Conservation (phyloP, 2,888 invertebrate genomes). For the Scaptomyza reducta region DNA sequence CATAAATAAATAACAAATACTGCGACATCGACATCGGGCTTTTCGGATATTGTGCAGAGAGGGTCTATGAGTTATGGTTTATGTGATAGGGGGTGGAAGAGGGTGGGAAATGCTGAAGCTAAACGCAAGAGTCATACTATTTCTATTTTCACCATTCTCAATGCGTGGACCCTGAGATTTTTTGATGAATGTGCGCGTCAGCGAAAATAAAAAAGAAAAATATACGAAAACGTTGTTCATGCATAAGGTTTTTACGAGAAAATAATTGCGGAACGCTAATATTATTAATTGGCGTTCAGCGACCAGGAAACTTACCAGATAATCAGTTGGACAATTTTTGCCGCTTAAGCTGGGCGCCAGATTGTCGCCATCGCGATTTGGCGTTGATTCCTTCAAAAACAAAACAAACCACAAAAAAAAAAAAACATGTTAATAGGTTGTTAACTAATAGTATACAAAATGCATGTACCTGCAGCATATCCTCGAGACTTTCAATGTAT, state of each 20-base stretch:
- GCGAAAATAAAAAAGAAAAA: constrained; percentile 63
- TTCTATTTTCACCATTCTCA: constrained; percentile 69
- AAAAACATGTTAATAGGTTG: background rate
- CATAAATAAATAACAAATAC: constrained; percentile 71
- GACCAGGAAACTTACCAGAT: constrained; percentile 81
- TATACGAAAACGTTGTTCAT: constrained; percentile 76
- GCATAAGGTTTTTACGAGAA: constrained; percentile 78
- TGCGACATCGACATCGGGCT: constrained; percentile 36
- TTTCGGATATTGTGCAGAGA: background rate
- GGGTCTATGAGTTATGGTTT: constrained; percentile 15
- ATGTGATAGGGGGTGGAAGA: background rate
- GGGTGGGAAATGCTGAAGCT: constrained; percentile 5
- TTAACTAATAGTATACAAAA: background rate
- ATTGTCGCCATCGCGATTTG: constrained; percentile 81
- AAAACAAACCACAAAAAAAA: constrained; percentile 2
- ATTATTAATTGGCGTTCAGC: constrained; percentile 78
- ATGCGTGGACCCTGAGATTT: constrained; percentile 61
- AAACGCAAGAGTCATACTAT: constrained; percentile 40
- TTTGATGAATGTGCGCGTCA: constrained; percentile 81
- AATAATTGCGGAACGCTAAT: constrained; percentile 76
- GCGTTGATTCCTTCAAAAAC: constrained; percentile 81
- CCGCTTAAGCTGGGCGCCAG: constrained; percentile 80
- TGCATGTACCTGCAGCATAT: constrained; percentile 87
- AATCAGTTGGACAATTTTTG: constrained; percentile 82
- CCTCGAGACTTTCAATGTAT: constrained; percentile 96